phyloP scores from a whole-genome alignment of 2,888 invertebrate species.

The Rutpela maculata region DNA sequence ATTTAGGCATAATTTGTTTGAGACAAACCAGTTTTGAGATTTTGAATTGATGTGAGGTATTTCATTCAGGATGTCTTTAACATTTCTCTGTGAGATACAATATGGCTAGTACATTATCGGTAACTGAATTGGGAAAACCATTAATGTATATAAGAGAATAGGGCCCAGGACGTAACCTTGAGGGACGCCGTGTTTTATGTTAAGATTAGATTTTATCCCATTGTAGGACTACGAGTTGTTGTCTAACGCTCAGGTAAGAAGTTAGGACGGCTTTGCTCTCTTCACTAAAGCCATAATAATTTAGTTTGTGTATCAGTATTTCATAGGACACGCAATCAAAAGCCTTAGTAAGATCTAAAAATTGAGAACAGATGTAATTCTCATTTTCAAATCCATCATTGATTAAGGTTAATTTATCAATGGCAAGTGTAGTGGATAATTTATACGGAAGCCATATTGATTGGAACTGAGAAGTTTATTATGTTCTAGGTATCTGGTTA shows the following conservation, averaged over 20 bases:
- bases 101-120: no score
- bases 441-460: no score
- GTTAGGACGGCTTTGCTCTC: not conserved
- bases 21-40: no score
- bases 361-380: not conserved
- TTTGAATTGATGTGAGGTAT: no score
- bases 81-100: no score
- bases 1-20: conserved; percentile 1
- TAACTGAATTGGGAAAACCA: not conserved
- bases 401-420: not conserved
- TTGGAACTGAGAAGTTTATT: no score
- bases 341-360: no score
- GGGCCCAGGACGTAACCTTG: not conserved
- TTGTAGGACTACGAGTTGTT: no score
- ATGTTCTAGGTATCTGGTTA: no score
- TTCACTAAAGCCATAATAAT: not conserved
- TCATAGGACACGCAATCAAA: not conserved
- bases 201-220: not conserved
- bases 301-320: not conserved
- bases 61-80: no score
- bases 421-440: conserved; percentile 1
- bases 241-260: no score
- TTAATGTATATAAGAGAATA: not conserved
- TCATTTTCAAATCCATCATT: not conserved
- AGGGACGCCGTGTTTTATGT: not conserved